phyloP scores from a whole-genome alignment of 2,888 invertebrate genomes.

The Kuschelorhynchus macadamiae region DNA sequence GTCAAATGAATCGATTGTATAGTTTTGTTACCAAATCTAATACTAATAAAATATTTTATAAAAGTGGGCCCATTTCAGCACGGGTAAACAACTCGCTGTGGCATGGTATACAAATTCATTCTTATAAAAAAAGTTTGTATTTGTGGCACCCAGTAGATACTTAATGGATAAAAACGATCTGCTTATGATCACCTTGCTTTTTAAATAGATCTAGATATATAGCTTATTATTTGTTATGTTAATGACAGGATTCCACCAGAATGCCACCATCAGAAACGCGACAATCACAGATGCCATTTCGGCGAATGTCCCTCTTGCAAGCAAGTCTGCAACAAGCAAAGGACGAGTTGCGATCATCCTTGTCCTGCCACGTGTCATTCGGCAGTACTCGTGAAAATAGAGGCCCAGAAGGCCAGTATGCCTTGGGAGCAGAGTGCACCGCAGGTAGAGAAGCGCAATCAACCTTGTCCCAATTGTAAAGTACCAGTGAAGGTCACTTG shows the following conservation, averaged over 20 bases:
- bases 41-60: too few species aligned
- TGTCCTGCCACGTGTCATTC: slow-evolving; percentile 85
- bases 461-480: slow-evolving; percentile 82
- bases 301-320: slow-evolving; percentile 87
- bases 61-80: too few species aligned
- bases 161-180: too few species aligned
- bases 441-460: slow-evolving; percentile 69
- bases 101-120: too few species aligned
- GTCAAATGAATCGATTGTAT: too few species aligned
- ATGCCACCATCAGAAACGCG: slow-evolving; percentile 85
- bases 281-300: slow-evolving; percentile 85
- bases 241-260: slow-evolving; percentile 76
- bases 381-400: slow-evolving; percentile 77
- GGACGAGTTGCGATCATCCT: slow-evolving; percentile 75
- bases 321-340: slow-evolving; percentile 78
- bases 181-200: too few species aligned
- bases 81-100: too few species aligned
- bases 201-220: too few species aligned
- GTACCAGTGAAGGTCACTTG: slow-evolving; percentile 80
- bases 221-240: too few species aligned
- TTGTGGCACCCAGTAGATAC: too few species aligned
- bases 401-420: slow-evolving; percentile 72
- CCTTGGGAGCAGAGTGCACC: slow-evolving; percentile 75
- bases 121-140: too few species aligned
- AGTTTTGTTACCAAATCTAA: too few species aligned